Conservation (phyloP, 2,113 vertebrate species). For the Clarias gariepinus region DNA sequence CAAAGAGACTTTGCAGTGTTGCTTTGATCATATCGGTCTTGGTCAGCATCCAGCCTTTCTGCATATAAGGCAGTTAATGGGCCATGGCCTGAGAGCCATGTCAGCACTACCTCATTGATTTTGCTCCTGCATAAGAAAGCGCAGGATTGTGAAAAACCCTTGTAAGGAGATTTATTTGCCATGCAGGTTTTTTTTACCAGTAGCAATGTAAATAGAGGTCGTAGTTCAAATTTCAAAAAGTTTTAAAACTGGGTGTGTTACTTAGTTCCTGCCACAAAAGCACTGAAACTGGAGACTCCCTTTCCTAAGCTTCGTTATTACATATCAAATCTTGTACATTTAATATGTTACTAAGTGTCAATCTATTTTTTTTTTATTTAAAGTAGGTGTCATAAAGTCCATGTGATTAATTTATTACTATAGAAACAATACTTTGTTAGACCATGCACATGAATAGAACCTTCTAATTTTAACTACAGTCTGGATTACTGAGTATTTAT, state of each 20-base stretch:
- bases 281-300: background rate
- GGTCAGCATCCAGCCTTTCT: background rate
- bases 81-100: slow-evolving; percentile 11
- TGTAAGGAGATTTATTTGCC: background rate
- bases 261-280: background rate
- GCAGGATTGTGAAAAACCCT: background rate
- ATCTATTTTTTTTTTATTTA: background rate
- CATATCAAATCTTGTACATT: background rate
- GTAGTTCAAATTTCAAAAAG: background rate
- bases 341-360: background rate
- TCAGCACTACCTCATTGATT: background rate
- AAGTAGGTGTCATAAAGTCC: background rate
- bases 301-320: background rate
- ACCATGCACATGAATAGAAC: background rate
- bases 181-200: background rate
- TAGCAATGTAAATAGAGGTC: background rate
- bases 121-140: slow-evolving; percentile 6
- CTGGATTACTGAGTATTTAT: background rate
- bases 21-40: slow-evolving; percentile 25
- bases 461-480: background rate
- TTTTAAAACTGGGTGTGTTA: background rate
- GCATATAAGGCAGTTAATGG: background rate
- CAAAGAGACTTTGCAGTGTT: background rate
- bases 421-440: background rate
- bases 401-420: background rate